Conservation (phyloP, 1,140 invertebrate genomes). For the Caenorhabditis brenneri region DNA sequence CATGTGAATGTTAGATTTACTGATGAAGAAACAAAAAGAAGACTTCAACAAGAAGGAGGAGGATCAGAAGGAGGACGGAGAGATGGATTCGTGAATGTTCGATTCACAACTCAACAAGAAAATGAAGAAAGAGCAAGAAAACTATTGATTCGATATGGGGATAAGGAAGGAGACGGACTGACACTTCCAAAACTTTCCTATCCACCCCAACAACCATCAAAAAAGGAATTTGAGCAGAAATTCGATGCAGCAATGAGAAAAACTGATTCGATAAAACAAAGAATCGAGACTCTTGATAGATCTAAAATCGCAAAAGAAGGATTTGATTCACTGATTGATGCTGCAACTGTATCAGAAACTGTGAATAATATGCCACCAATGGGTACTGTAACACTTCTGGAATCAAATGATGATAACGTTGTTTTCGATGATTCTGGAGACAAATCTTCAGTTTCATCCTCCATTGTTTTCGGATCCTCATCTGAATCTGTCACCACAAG, state of each 20-base stretch:
- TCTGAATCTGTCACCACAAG: constrained; percentile 22
- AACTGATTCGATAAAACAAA: constrained; percentile 31
- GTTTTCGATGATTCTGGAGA: neutral
- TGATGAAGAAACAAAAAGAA: neutral
- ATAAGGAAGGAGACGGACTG: constrained; percentile 7
- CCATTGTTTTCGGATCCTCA: neutral
- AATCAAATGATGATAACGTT: constrained; percentile 1
- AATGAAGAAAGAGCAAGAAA: constrained; percentile 37
- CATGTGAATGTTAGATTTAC: constrained; percentile 40
- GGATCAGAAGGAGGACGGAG: neutral
- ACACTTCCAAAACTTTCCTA: constrained; percentile 23
- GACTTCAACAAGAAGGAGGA: too few species aligned
- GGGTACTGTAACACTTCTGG: constrained; percentile 1
- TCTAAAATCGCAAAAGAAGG: constrained; percentile 47
- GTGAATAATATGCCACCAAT: neutral
- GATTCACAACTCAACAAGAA: constrained; percentile 31
- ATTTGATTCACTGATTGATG: constrained; percentile 39
- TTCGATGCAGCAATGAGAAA: constrained; percentile 44
- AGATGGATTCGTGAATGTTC: constrained; percentile 40
- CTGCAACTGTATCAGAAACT: constrained; percentile 3
- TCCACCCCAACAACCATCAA: neutral
- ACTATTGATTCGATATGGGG: constrained; percentile 34
- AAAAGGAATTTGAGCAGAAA: constrained; percentile 29
- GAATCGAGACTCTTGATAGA: constrained; percentile 7
- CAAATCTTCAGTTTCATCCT: neutral